Base-by-base conservation (phyloP, 2,888 invertebrate genomes). In the Microctonus aethiopoides region DNA sequence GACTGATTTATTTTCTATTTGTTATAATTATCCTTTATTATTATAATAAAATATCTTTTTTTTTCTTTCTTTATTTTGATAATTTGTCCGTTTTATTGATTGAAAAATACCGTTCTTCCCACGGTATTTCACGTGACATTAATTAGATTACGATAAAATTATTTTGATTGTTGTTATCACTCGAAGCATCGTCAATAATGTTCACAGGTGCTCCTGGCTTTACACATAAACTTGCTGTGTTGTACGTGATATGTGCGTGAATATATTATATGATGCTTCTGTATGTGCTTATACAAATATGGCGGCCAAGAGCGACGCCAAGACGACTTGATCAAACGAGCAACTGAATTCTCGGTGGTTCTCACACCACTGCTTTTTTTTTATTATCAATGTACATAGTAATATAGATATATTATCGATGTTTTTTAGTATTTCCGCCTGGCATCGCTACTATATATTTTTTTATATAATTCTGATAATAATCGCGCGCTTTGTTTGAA, bases 291-390 rank as follows among this genome's bases (percentile, higher is more conserved):
- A 36, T 22, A 65, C 36, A 67, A 72, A 74, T 46, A 72, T 71
- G 72, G 72, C 71, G 63, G 67, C 57, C 61, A 65, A 69, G 52
- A 67, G 72, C 71, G 65, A 36, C 24, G 57, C 41, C 34, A 41
- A n/a, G 29, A 64, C 39, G n/a, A n/a, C 26, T 69, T 41, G 59
- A 71, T 73, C 73, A 68, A 71, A 54, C 60, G 69, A 67, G 67
- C 60, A 26, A 63, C 64, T 67, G 34, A 51, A 60, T 60, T 13
- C 7, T 3, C 29, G 3, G 29, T 29, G 4, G 29, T 29, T 29
- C 3, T 7, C 29, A n/a, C n/a, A n/a, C n/a, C n/a, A n/a, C n/a
- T n/a, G n/a, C n/a, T n/a, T n/a, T n/a, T n/a, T n/a, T n/a, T n/a
- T n/a, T n/a, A n/a, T n/a, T n/a, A n/a, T n/a, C n/a, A n/a, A n/a